Evolutionary conservation across 2,888 invertebrate species (phyloP).

Genomic region (Cryptocephalus moraei): DNA sequence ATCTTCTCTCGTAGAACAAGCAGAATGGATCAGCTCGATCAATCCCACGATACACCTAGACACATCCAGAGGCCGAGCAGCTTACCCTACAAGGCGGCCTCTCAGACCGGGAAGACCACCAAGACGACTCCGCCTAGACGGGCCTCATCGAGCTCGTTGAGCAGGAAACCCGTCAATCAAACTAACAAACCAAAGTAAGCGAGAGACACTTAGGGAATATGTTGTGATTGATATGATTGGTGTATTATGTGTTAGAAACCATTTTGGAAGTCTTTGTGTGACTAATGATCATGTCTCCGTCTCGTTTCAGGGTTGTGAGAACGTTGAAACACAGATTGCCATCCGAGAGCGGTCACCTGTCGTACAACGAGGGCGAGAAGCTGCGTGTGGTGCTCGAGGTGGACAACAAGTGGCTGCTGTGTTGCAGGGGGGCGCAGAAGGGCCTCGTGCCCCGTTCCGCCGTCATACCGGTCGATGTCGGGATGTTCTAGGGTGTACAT

Average conservation of each 20-base stretch:
- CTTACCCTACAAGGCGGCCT: constrained; percentile 52
- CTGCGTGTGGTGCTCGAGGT: constrained; percentile 65
- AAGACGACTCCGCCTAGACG: constrained; percentile 45
- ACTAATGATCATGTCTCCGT: not conserved
- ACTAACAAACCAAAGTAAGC: constrained; percentile 39
- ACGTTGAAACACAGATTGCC: constrained; percentile 64
- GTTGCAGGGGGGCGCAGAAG: constrained; percentile 65
- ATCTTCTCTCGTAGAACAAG: constrained; percentile 40
- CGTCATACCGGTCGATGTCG: constrained; percentile 41
- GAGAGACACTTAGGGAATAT: too few relatives aligned
- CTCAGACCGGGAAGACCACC: constrained; percentile 25
- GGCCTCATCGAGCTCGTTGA: constrained; percentile 58
- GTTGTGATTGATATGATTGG: too few relatives aligned
- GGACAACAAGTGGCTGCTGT: constrained; percentile 64
- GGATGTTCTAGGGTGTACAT: constrained; percentile 25
- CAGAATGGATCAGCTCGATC: constrained; percentile 49
- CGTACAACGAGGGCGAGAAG: constrained; percentile 67
- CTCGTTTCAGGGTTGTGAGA: constrained; percentile 51
- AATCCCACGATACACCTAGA: constrained; percentile 29
- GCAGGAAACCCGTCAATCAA: constrained; percentile 40
- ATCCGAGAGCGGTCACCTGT: constrained; percentile 67
- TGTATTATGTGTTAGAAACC: too few relatives aligned
- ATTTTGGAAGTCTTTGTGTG: too few relatives aligned
- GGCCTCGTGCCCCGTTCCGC: constrained; percentile 66
- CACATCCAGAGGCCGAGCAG: constrained; percentile 54